Base-by-base conservation (phyloP, 1,140 invertebrate species). In the Neodiprion pinetum region DNA sequence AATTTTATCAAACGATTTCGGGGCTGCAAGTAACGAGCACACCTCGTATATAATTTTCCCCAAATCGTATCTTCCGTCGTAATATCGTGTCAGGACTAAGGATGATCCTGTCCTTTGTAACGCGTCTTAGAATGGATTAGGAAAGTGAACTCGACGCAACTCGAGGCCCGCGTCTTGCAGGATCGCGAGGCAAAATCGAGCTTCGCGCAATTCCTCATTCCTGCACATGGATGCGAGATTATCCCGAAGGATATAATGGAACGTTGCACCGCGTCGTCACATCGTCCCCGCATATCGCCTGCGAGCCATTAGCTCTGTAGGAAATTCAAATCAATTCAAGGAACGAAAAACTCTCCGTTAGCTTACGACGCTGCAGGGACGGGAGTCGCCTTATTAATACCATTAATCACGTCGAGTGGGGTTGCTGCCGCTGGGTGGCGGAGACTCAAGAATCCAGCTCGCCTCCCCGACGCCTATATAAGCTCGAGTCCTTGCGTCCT, bases 351-450 rank as follows among this genome's bases (percentile, higher is more conserved):
- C 50, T 10, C 17, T 21, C 17, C 50, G 50, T 53, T 53, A 14
- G 50, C 10, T n/a, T 53, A 10, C 10, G 50, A 11, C 50, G 50
- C 77, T 76, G 75, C 70, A 77, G 53, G 49, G 40, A n/a, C 11
- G 47, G 70, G 11, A 48, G 49, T 67, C 70, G 67, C 68, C 78
- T 81, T 82, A 83, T 81, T 82, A 83, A 81, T 78, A 75, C 76
- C 77, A 83, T 81, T 83, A 83, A 83, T 83, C 80, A 80, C 76
- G n/a, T 48, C 10, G 75, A 75, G 72, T 74, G 73, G 77, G 48
- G 67, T 67, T 48, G 17, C 17, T 21, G 17, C 9, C 21, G 53
- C 9, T 53, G 72, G 50, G 48, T 21, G 17, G 17, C 17, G 17
- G 23, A 50, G 71, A 67, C 75, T 48, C 48, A 71, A 76, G 75